Conservation (phyloP, 2,888 invertebrate genomes). For the Mellilla xanthometata region DNA sequence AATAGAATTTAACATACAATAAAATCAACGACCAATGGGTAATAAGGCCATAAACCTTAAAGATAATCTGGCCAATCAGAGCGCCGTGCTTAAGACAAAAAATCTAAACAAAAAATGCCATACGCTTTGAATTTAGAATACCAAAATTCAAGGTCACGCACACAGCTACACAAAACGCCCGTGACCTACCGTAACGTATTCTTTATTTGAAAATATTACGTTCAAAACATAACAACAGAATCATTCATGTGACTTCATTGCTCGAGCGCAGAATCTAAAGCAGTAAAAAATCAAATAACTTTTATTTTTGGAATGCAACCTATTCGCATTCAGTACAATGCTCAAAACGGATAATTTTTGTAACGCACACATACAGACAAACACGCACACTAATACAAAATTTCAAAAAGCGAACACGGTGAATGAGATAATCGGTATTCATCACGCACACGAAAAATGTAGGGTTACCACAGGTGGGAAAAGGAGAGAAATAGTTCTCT, state of each 20-base stretch:
- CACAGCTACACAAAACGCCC: slow-evolving; percentile 45
- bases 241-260: too few species aligned
- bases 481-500: slow-evolving; percentile 57
- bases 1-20: too few species aligned
- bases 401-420: slow-evolving; percentile 64
- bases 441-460: slow-evolving; percentile 73
- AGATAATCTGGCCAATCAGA: slow-evolving; percentile 37
- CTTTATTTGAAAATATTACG: slow-evolving; percentile 29
- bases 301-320: slow-evolving; percentile 58
- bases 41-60: slow-evolving; percentile 16
- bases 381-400: slow-evolving; percentile 56
- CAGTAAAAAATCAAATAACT: slow-evolving; percentile 57
- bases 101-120: slow-evolving; percentile 44
- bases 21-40: slow-evolving; percentile 22
- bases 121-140: slow-evolving; percentile 63
- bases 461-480: slow-evolving; percentile 52
- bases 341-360: slow-evolving; percentile 68
- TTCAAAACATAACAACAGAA: slow-evolving; percentile 8
- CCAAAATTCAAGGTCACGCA: slow-evolving; percentile 60
- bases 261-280: slow-evolving; percentile 46
- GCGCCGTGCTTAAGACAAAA: slow-evolving; percentile 21
- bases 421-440: slow-evolving; percentile 78
- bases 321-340: slow-evolving; percentile 59
- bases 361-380: slow-evolving; percentile 57
- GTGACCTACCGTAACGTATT: slow-evolving; percentile 65